Percentiles rank a stretch among this genome's conserved stretches.
Conservation (phyloP, 2,888 invertebrate species). For the Eueremaeus valkanovi region DNA sequence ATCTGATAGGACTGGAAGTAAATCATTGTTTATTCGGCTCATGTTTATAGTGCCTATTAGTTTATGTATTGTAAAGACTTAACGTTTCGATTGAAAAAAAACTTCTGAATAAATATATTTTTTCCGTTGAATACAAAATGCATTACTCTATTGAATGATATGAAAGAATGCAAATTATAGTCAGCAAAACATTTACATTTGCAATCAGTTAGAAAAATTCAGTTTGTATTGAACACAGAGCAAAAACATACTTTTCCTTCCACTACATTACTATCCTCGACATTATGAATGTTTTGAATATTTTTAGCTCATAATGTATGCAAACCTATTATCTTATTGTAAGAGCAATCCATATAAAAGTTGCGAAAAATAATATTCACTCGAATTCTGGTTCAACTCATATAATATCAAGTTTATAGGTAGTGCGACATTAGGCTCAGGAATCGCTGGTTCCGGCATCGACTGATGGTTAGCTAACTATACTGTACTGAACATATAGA, state of each 20-base stretch:
- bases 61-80: conserved; percentile 2
- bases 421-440: background rate
- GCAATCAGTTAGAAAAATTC: background rate
- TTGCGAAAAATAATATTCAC: background rate
- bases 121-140: conserved; percentile 7
- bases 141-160: background rate
- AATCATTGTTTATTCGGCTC: conserved; percentile 2
- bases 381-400: background rate
- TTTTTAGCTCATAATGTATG: background rate
- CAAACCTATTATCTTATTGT: conserved; percentile 6
- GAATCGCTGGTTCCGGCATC: no score
- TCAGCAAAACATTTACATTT: background rate
- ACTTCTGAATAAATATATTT: background rate
- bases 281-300: background rate
- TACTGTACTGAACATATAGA: background rate
- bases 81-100: background rate
- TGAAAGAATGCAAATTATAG: conserved; percentile 24
- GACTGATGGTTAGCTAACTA: background rate
- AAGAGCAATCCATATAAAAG: background rate
- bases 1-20: background rate
- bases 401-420: background rate
- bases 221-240: no score
- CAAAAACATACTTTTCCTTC: no score
- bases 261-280: background rate
- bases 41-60: conserved; percentile 10